Evolutionary conservation across 1,140 invertebrate genomes (phyloP).

Genomic region (Calycopis cecrops): DNA sequence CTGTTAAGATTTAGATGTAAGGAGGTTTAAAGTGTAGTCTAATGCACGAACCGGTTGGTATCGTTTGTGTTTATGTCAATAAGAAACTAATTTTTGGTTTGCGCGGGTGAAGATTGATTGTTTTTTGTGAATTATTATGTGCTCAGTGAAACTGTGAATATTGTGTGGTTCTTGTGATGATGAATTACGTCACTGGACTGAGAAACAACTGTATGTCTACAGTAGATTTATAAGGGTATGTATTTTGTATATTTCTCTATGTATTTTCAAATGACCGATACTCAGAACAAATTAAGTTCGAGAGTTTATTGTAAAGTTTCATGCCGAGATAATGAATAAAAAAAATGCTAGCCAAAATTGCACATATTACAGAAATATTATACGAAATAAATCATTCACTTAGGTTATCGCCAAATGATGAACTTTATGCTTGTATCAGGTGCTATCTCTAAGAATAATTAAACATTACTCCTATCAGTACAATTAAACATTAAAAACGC

Average conservation of each 20-base stretch:
- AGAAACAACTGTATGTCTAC: conserved; percentile 50
- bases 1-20: conserved; percentile 7
- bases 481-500: no score
- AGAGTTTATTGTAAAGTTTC: no score
- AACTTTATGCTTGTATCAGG: conserved; percentile 31
- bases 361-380: no score
- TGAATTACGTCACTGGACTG: conserved; percentile 58
- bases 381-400: no score
- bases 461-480: no score
- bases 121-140: conserved; percentile 58
- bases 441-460: background rate
- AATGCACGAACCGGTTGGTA: no score
- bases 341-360: no score
- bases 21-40: background rate
- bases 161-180: conserved; percentile 64
- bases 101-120: conserved; percentile 67
- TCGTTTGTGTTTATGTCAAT: conserved; percentile 75
- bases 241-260: conserved; percentile 59
- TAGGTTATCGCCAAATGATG: conserved; percentile 62
- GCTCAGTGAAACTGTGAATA: conserved; percentile 60
- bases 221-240: conserved; percentile 64
- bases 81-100: conserved; percentile 69
- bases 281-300: no score
- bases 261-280: conserved; percentile 29
- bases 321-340: no score